These are phyloP conservation scores for Pemphredon lugubris DNA, from an alignment of 2,888 invertebrate species.

Conservation along the genomic window DNA sequence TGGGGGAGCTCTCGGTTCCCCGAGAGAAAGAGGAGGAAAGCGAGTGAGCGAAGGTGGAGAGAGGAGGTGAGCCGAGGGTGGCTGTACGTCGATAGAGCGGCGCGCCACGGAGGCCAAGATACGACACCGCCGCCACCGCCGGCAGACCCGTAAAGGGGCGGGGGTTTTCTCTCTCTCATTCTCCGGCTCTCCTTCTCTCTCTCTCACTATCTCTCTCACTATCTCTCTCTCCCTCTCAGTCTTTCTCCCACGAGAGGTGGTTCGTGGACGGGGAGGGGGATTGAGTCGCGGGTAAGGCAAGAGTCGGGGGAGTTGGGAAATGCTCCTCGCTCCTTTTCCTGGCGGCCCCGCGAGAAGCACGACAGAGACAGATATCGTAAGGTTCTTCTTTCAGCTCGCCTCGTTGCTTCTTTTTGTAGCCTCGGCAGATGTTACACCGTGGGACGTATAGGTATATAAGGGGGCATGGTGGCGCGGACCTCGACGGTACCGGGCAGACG, in stretches of 20 bases:
- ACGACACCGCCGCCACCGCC: slow-evolving; percentile 80
- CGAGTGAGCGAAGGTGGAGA: slow-evolving; percentile 44
- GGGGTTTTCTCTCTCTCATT: slow-evolving; percentile 52
- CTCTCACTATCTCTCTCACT: slow-evolving; percentile 33
- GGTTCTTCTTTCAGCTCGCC: slow-evolving; percentile 41
- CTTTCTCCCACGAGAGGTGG: slow-evolving; percentile 24
- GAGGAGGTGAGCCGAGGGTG: slow-evolving; percentile 65
- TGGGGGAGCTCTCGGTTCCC: no score
- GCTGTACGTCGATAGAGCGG: slow-evolving; percentile 81
- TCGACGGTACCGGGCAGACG: slow-evolving; percentile 64
- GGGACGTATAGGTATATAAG: slow-evolving; percentile 46
- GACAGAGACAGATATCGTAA: slow-evolving; percentile 53
- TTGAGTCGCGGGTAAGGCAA: slow-evolving; percentile 58
- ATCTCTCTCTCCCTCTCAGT: slow-evolving; percentile 6
- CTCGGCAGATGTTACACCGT: slow-evolving; percentile 71
- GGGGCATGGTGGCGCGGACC: slow-evolving; percentile 46
- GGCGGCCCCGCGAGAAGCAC: slow-evolving; percentile 52
- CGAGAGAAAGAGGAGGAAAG: slow-evolving; percentile 47
- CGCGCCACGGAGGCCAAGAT: slow-evolving; percentile 81
- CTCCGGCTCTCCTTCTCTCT: slow-evolving; percentile 10
- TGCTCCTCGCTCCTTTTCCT: slow-evolving; percentile 59
- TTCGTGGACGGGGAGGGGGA: slow-evolving; percentile 39
- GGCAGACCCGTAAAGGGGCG: slow-evolving; percentile 79
- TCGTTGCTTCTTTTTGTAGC: slow-evolving; percentile 54
- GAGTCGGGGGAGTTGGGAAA: slow-evolving; percentile 43